phyloP scores from a whole-genome alignment of 2,113 vertebrate species.

The human region DNA sequence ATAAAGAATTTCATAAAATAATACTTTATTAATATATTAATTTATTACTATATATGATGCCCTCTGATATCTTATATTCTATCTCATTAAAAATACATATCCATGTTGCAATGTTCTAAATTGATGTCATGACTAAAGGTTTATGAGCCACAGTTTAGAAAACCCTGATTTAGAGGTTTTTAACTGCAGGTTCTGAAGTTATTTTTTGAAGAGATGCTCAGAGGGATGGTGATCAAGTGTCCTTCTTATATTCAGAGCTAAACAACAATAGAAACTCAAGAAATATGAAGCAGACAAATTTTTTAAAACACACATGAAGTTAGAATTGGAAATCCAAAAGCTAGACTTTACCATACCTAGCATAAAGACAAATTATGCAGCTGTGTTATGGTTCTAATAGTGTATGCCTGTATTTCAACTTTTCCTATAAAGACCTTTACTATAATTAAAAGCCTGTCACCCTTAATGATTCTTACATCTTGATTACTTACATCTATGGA shows the following conservation, averaged over 20 bases:
- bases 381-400: not conserved
- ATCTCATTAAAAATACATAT: not conserved
- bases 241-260: constrained; percentile 21
- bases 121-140: not conserved
- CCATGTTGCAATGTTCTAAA: not conserved
- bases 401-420: not conserved
- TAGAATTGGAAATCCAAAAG: not conserved
- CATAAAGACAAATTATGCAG: not conserved
- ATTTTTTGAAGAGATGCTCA: not conserved
- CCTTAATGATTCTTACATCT: not conserved
- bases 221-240: not conserved
- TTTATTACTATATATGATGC: not conserved
- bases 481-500: constrained; percentile 2
- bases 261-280: constrained; percentile 20
- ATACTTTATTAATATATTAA: not conserved
- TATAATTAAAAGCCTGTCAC: not conserved
- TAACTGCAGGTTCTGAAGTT: not conserved
- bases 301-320: not conserved
- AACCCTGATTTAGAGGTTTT: not conserved
- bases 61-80: not conserved
- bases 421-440: constrained; percentile 44
- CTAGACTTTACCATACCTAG: not conserved
- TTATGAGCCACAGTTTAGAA: not conserved
- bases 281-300: constrained; percentile 29
- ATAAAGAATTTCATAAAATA: not conserved